Evolutionary conservation across 2,113 vertebrate genomes (phyloP).

Genomic region (Eublepharis macularius): DNA sequence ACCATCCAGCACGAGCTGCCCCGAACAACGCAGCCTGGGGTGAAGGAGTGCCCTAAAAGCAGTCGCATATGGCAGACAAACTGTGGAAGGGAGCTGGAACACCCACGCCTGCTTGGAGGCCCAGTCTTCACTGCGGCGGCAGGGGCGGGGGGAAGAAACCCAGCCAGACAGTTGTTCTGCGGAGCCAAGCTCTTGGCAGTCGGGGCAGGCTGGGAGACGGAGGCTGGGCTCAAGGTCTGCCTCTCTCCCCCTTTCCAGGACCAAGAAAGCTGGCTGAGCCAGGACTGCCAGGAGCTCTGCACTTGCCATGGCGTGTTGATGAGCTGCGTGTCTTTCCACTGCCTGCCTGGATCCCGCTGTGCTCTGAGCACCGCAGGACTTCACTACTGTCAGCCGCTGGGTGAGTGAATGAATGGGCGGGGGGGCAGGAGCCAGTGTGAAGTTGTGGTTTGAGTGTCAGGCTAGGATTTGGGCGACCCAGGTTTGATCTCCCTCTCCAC

Average conservation of each 20-base stretch:
- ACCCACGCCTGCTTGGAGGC: too few species aligned
- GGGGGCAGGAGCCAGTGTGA: too few species aligned
- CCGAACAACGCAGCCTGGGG: too few species aligned
- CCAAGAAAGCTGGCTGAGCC: constrained; percentile 79
- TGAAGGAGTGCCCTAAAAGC: neutral
- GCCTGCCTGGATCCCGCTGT: constrained; percentile 72
- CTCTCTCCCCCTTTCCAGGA: constrained; percentile 59
- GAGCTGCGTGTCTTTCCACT: constrained; percentile 69
- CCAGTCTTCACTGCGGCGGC: too few species aligned
- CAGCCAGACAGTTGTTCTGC: too few species aligned
- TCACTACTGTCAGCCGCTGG: constrained; percentile 72
- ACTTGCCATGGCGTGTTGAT: constrained; percentile 69
- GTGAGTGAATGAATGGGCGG: constrained; percentile 63
- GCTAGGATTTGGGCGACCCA: too few species aligned
- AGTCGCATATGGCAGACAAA: too few species aligned
- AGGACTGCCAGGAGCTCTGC: constrained; percentile 70
- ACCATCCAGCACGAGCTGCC: too few species aligned
- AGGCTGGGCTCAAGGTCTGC: neutral
- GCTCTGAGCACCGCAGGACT: constrained; percentile 62
- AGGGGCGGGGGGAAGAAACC: neutral
- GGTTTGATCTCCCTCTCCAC: too few species aligned
- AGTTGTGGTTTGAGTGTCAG: too few species aligned
- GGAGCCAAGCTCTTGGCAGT: too few species aligned
- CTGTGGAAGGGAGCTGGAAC: too few species aligned
- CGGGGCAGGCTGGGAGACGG: neutral